Evolutionary conservation across 2,888 invertebrate species (phyloP).

Genomic region (Capitulum mitella): DNA sequence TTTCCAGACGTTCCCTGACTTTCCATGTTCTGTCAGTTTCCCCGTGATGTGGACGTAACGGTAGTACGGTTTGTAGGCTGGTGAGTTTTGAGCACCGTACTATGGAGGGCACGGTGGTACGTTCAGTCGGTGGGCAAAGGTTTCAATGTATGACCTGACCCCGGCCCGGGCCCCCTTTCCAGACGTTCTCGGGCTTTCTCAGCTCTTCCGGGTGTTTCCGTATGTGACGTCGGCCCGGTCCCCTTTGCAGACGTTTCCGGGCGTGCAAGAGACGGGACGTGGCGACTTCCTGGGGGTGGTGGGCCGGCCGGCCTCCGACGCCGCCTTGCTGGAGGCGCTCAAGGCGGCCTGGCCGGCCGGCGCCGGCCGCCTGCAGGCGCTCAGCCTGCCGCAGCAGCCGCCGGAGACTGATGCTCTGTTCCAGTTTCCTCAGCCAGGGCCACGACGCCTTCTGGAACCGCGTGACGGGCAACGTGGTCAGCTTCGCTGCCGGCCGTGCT

Average conservation of each 20-base stretch:
- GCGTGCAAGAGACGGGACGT: neutral
- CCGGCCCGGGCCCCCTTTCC: no score
- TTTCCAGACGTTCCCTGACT: no score
- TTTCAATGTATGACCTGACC: no score
- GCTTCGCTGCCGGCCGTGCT: conserved; percentile 17
- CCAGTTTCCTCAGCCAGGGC: conserved; percentile 22
- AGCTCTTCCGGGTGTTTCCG: no score
- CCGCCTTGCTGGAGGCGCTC: neutral
- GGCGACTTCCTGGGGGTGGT: conserved; percentile 21
- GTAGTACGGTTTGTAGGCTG: no score
- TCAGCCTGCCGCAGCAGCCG: conserved; percentile 9
- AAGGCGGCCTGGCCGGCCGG: neutral
- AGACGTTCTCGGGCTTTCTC: conserved; percentile 17
- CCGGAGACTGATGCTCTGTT: neutral
- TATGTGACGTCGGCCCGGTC: neutral
- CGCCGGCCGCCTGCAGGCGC: conserved; percentile 6
- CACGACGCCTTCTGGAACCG: conserved; percentile 24
- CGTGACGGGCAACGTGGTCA: conserved; percentile 5
- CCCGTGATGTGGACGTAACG: no score
- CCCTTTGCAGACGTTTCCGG: neutral
- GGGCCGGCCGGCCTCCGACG: neutral
- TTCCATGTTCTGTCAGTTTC: no score
- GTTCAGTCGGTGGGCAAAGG: no score
- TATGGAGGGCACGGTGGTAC: no score
- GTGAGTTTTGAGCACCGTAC: no score